Evolutionary conservation across 2,113 vertebrate species (phyloP), one percentile per base, ranked within the genome.

Genomic region (Psophia crepitans): DNA sequence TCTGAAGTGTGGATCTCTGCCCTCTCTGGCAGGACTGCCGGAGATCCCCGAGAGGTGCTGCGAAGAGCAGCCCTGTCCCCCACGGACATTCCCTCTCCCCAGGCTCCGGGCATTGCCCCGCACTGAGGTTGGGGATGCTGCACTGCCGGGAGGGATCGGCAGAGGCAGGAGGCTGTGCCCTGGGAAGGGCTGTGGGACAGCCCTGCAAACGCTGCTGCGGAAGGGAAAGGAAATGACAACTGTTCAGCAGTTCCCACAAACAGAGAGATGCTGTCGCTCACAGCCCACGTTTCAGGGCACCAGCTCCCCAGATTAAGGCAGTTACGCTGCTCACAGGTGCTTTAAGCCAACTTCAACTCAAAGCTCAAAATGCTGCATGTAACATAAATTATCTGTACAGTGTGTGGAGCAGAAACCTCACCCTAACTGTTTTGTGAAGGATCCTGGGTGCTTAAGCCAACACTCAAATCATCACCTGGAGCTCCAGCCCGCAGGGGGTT

Each of bases 161-260:
- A 56, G 44, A 5, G 56, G 41, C 8, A 24, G n/a, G 22, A 10
- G 65, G 56, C 70, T 61, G 77, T 15, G 66, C 61, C 53, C 3
- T 0, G 37, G 19, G 76, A 35, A 21, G 63, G n/a, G 68, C 87
- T 56, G 35, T 0, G 4, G 32, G 60, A 26, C 35, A 53, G 33
- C 58, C 32, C 75, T 61, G 84, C 80, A 5, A 21, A 35, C 5
- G 12, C 23, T 11, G 2, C 46, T 7, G 1, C 44, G 9, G 51
- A 7, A 37, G 30, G 2, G 73, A 41, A 39, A 8, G 3, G 35
- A 41, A 22, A 22, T 4, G 8, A 4, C 35, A 14, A 33, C 10
- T 2, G 14, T 1, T 41, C 12, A 4, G n/a, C 4, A 4, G 2
- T 14, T 35, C 77, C 69, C 78, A 14, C 16, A 0, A 5, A 1